These are phyloP conservation scores for Ammospiza maritima DNA, from an alignment of 2,797 vertebrate genomes.

Conservation along the genomic window DNA sequence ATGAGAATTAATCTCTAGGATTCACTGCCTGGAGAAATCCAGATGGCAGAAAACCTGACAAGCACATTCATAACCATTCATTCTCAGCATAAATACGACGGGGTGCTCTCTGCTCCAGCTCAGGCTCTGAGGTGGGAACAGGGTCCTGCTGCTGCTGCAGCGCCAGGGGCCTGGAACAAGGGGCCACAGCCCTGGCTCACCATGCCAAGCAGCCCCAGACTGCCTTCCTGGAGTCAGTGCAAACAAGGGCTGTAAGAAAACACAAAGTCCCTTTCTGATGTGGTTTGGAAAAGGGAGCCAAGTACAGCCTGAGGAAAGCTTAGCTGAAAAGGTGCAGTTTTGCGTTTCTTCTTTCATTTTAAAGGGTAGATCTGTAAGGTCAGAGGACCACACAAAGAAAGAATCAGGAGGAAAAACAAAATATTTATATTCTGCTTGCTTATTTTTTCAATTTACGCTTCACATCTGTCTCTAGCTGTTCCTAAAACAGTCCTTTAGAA, in stretches of 20 bases:
- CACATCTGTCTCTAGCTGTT: constrained; percentile 32
- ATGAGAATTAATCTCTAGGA: background rate
- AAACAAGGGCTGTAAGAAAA: constrained; percentile 55
- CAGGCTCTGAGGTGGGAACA: background rate
- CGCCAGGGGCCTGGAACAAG: fast-evolving
- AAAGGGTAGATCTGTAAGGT: constrained; percentile 32
- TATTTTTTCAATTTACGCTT: constrained; percentile 10
- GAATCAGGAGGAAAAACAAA: constrained; percentile 30
- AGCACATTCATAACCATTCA: background rate
- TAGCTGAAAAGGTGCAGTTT: constrained; percentile 52
- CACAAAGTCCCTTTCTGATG: constrained; percentile 53
- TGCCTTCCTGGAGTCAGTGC: background rate
- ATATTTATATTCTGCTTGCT: constrained; percentile 44
- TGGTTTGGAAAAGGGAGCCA: constrained; percentile 51
- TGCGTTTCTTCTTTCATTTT: constrained; percentile 38
- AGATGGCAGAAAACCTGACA: background rate
- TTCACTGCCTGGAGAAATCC: background rate
- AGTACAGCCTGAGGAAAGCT: constrained; percentile 37
- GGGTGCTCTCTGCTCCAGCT: background rate
- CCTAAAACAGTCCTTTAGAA: background rate
- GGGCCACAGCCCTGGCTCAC: background rate
- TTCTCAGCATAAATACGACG: fast-evolving
- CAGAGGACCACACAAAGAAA: constrained; percentile 54
- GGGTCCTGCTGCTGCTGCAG: background rate
- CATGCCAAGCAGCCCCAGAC: background rate